Base-by-base conservation (phyloP, 1,140 invertebrate genomes). In the Brachionus sp. region DNA sequence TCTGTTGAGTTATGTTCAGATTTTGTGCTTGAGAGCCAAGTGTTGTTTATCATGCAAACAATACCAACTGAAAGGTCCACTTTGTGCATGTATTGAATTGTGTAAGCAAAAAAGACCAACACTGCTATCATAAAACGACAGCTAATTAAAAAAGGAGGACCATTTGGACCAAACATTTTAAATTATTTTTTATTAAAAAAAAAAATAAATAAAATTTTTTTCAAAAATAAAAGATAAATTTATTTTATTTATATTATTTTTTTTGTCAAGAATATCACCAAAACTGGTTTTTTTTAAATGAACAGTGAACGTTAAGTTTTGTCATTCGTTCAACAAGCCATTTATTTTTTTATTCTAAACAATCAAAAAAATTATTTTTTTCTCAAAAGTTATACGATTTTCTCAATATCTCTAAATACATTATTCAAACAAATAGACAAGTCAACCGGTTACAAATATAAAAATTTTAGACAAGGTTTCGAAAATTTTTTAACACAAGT, bases 1-100 rank as follows among this genome's bases (percentile, higher is more conserved):
- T 44, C 16, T 12, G 70, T 46, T 25, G 19, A 25, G 25, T 44
- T 46, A 3, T n/a, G 12, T 46, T 70, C 16, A 16, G 42, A 10
- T 46, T 75, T 75, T 10, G 23, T 46, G 19, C 39, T 46, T 12
- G 37, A 19, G 16, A 75, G 23, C 70, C 70, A 75, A n/a, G 85
- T 86, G 53, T 88, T 85, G 84, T 88, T 89, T 16, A 91, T 89
- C 94, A 95, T 95, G 84, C 93, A 93, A 9, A 95, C 94, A 78
- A 96, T 94, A 83, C 94, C 94, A 57, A 95, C 94, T 82, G 94
- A 95, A 9, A 95, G 90, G 89, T 95, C 95, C 3, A 95, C 94
- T 39, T 94, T 90, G 10, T 95, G 88, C 88, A 94, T 93, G 90
- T 95, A 95, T 87, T 86, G 75, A 62, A 80, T 84, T 12, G 86